Evolutionary conservation across 2,113 vertebrate genomes (phyloP).

Genomic region (Lichenostomus cassidix): DNA sequence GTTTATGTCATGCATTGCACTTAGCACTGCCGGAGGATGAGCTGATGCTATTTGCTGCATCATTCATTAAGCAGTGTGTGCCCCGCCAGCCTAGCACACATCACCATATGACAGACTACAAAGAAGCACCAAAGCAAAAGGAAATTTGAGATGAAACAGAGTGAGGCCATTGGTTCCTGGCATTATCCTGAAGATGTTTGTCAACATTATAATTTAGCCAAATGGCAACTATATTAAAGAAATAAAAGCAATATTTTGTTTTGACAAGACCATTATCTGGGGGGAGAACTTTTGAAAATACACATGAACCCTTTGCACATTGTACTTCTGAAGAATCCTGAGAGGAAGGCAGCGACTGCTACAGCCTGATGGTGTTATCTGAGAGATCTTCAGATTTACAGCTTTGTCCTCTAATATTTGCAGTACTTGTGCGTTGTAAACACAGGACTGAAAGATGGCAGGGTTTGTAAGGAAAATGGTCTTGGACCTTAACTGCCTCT

Average conservation of each 20-base stretch:
- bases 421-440: background rate
- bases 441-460: rapidly evolving
- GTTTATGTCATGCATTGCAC: background rate
- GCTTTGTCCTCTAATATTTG: background rate
- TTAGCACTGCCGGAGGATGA: rapidly evolving
- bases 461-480: background rate
- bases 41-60: background rate
- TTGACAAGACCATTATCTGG: background rate
- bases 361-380: background rate
- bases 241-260: background rate
- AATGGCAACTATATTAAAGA: background rate
- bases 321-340: background rate
- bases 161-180: background rate
- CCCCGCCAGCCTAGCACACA: background rate
- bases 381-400: background rate
- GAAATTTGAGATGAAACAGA: conserved; percentile 3
- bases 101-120: background rate
- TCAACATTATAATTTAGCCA: background rate
- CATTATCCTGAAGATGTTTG: background rate
- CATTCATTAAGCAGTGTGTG: background rate
- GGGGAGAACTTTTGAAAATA: background rate
- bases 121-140: background rate
- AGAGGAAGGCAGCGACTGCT: rapidly evolving
- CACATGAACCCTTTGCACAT: background rate
- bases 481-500: background rate